Conservation (phyloP, 2,797 vertebrate species). For the Pterois miles region DNA sequence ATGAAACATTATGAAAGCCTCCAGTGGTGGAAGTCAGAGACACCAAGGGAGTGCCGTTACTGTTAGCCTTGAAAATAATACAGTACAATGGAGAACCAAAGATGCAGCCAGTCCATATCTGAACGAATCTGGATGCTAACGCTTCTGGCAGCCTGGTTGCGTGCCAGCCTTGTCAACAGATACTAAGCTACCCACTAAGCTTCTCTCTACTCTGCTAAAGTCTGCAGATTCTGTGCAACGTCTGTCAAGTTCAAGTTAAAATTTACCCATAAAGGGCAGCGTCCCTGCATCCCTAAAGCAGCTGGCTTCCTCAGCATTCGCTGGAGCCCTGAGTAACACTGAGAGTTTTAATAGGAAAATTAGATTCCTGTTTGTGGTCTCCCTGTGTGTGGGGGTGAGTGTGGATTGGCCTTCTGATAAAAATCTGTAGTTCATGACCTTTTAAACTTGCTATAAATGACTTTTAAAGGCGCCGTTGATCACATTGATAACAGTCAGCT, state of each 20-base stretch:
- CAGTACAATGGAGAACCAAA: conserved; percentile 22
- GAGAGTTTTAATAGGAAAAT: conserved; percentile 31
- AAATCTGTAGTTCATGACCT: conserved; percentile 23
- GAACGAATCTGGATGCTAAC: conserved; percentile 47
- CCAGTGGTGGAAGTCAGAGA: conserved; percentile 27
- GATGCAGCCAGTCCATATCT: conserved; percentile 42
- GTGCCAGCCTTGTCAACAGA: conserved; percentile 74
- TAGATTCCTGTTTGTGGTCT: conserved; percentile 24
- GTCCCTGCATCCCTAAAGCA: conserved; percentile 58
- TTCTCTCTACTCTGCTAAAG: conserved; percentile 63
- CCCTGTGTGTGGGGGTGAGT: neutral
- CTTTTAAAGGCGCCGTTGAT: neutral
- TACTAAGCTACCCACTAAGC: conserved; percentile 74
- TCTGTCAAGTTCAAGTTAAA: conserved; percentile 74
- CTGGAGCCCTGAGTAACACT: neutral
- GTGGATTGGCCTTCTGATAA: conserved; percentile 27
- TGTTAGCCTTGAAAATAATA: conserved; percentile 44
- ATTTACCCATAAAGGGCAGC: conserved; percentile 63
- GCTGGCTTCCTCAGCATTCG: conserved; percentile 47
- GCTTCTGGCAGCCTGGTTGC: conserved; percentile 65
- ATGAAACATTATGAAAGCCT: conserved; percentile 60
- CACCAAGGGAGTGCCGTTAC: neutral
- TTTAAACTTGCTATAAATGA: conserved; percentile 1
- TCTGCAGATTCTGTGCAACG: conserved; percentile 66
- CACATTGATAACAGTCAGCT: no score